phyloP scores from a whole-genome alignment of 2,797 vertebrate genomes.

The Echeneis naucrates region DNA sequence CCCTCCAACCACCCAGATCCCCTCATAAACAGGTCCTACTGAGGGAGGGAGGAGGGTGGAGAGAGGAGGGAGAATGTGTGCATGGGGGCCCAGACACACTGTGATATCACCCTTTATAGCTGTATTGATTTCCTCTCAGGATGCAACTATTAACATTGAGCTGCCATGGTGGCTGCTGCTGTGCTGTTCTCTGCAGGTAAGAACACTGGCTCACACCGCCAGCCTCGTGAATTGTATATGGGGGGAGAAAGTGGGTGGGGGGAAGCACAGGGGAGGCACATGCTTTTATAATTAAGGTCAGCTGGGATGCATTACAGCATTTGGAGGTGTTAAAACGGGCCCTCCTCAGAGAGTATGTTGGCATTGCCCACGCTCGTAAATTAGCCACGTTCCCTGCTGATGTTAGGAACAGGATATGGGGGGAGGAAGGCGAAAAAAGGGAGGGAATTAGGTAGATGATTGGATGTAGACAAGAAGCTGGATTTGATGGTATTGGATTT shows the following conservation, averaged over 20 bases:
- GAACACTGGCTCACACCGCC: slow-evolving; percentile 72
- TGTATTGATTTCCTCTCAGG: slow-evolving; percentile 89
- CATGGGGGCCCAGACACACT: slow-evolving; percentile 74
- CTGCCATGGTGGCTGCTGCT: slow-evolving; percentile 73
- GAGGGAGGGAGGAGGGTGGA: slow-evolving; percentile 34
- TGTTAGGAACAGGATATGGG: slow-evolving; percentile 61
- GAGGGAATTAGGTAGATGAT: slow-evolving; percentile 40
- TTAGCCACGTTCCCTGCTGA: slow-evolving; percentile 81
- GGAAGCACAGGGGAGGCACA: slow-evolving; percentile 75
- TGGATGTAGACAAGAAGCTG: slow-evolving; percentile 54
- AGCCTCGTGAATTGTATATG: slow-evolving; percentile 66
- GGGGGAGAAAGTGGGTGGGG: slow-evolving; percentile 15
- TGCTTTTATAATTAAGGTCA: slow-evolving; percentile 91
- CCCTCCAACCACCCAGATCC: slow-evolving; percentile 62
- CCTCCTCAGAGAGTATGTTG: slow-evolving; percentile 86
- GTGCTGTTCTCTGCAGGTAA: slow-evolving; percentile 84
- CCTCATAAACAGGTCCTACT: slow-evolving; percentile 74
- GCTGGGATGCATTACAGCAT: slow-evolving; percentile 89
- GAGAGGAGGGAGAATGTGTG: slow-evolving; percentile 52
- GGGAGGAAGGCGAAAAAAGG: slow-evolving; percentile 2
- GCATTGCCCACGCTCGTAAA: slow-evolving; percentile 86
- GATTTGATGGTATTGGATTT: slow-evolving; percentile 64
- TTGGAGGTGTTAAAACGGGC: slow-evolving; percentile 88
- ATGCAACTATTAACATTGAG: slow-evolving; percentile 88
- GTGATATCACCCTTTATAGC: slow-evolving; percentile 88